Base-by-base conservation (phyloP, 2,888 invertebrate species). In the Lomographa bimaculata region DNA sequence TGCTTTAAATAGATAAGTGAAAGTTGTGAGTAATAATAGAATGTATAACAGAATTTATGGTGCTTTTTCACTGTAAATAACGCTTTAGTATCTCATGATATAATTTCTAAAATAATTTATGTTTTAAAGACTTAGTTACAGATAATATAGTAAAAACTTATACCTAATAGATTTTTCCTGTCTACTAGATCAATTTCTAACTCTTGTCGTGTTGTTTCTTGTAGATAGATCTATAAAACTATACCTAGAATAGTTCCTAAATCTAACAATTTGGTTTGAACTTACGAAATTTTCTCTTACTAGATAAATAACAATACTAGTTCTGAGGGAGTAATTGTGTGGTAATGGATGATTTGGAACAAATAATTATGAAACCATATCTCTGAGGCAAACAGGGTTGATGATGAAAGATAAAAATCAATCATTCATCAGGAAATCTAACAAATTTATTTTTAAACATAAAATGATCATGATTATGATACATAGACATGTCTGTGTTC, bases 1-100 rank as follows among this genome's bases (percentile, higher is more conserved):
- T 80, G 82, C 83, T 85, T 84, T 84, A 84, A 43, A 78, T 81
- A 80, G 66, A 62, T 77, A 78, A 77, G 75, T 71, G 57, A 71
- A 74, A 75, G 79, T 81, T 84, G 83, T 83, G 82, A 84, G 71
- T 83, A 74, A 69, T 62, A 61, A 68, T 78, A 78, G 66, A 65
- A 50, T 60, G 60, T 60, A 60, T 62, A 67, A 62, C 77, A 79
- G 68, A 79, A 76, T 72, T 74, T 78, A 75, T 84, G 85, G 85
- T 86, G 85, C 85, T 85, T 85, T 64, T 71, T 60, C 64, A 49
- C 45, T 50, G 48, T 54, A 50, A 48, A 53, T 52, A 5, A 50
- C 33, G 53, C 54, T 50, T 46, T 39, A 29, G 46, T 38, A 36
- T 39, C 33, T 26, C n/a, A n/a, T 14, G 11, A 11, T 16, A 27